Evolutionary conservation across 2,888 invertebrate species (phyloP).

Genomic region (Crossocerus cetratus): DNA sequence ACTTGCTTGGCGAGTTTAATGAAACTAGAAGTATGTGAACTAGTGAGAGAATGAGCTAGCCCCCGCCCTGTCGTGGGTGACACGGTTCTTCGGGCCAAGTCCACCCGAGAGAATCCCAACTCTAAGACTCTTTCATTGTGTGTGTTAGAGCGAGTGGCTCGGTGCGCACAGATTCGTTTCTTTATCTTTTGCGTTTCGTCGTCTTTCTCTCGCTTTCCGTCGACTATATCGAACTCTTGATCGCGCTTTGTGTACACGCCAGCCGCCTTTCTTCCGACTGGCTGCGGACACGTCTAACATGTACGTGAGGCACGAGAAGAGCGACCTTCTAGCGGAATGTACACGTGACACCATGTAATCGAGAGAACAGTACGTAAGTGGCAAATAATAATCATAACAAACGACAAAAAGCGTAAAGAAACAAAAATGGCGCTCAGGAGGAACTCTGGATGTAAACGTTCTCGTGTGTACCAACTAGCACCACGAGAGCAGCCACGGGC

Average conservation of each 20-base stretch:
- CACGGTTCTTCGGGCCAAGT: too few relatives aligned
- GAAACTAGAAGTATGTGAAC: too few relatives aligned
- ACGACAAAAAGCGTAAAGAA: constrained; percentile 65
- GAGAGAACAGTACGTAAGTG: constrained; percentile 34
- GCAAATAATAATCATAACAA: constrained; percentile 60
- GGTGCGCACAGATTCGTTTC: constrained; percentile 75
- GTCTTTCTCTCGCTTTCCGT: constrained; percentile 40
- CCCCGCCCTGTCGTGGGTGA: too few relatives aligned
- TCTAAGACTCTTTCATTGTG: constrained; percentile 10
- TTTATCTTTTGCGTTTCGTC: constrained; percentile 59
- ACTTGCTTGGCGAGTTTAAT: too few relatives aligned
- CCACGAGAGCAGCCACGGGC: constrained; percentile 38
- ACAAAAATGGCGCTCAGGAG: constrained; percentile 62
- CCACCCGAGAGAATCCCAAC: constrained; percentile 12
- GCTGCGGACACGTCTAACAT: constrained; percentile 7
- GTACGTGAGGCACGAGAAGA: constrained; percentile 45
- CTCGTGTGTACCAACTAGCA: constrained; percentile 5
- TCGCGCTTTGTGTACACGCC: constrained; percentile 9
- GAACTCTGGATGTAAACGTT: constrained; percentile 39
- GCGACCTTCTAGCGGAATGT: constrained; percentile 13
- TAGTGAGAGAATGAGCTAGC: too few relatives aligned
- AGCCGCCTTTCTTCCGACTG: constrained; percentile 1
- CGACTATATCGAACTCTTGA: constrained; percentile 8
- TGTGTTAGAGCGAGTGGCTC: constrained; percentile 68
- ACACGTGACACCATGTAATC: constrained; percentile 23